Evolutionary conservation across 2,797 vertebrate genomes (phyloP).

Genomic region (Dendrocincla fuliginosa): DNA sequence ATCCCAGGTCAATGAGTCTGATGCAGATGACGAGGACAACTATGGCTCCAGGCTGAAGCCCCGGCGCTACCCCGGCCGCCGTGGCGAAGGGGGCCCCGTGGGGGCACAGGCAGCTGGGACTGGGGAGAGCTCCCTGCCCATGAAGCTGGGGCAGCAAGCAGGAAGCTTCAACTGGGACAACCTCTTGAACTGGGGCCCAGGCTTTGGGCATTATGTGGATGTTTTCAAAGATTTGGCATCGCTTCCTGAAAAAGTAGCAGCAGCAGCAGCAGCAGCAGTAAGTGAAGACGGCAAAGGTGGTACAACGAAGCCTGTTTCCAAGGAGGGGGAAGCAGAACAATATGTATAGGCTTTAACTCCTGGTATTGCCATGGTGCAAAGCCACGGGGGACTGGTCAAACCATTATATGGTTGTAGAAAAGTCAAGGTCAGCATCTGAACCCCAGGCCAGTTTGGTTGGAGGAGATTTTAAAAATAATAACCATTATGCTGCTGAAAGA

Average conservation of each 20-base stretch:
- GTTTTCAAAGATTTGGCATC: constrained; percentile 97
- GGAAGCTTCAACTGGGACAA: constrained; percentile 97
- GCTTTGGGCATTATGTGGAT: constrained; percentile 96
- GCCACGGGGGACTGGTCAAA: constrained; percentile 13
- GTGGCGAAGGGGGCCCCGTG: constrained; percentile 87
- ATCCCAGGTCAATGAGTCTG: constrained; percentile 96
- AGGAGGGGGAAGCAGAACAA: constrained; percentile 93
- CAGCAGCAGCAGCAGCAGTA: constrained; percentile 58
- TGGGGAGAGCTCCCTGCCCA: constrained; percentile 84
- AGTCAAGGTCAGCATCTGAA: constrained; percentile 61
- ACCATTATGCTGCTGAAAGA: constrained; percentile 81
- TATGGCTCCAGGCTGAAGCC: constrained; percentile 89
- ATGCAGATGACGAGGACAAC: constrained; percentile 93
- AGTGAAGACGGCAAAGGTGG: constrained; percentile 88
- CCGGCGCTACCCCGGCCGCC: constrained; percentile 89
- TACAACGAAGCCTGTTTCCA: constrained; percentile 84
- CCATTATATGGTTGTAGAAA: constrained; percentile 53
- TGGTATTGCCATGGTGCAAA: constrained; percentile 21
- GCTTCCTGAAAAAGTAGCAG: constrained; percentile 87
- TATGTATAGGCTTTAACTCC: constrained; percentile 86
- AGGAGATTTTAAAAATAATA: constrained; percentile 77
- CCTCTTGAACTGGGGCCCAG: constrained; percentile 98
- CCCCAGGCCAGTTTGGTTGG: constrained; percentile 73
- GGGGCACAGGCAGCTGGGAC: constrained; percentile 71
- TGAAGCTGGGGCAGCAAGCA: constrained; percentile 86